Conservation (phyloP, 1,140 invertebrate genomes). For the Drosophila rhopaloa region DNA sequence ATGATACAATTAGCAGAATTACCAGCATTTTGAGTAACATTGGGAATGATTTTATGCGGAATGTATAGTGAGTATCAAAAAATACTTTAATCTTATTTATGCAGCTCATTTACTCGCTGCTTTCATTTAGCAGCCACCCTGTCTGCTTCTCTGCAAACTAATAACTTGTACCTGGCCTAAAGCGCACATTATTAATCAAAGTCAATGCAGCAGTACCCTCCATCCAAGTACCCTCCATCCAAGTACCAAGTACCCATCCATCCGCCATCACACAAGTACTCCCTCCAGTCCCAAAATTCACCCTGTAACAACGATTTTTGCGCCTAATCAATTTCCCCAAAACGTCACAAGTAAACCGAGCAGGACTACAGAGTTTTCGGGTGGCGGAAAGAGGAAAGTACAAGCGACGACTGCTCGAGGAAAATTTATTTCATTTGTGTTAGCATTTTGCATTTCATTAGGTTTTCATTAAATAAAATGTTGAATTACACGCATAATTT, state of each 20-base stretch:
- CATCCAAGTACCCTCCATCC: not conserved
- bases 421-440: constrained; percentile 84
- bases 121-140: not conserved
- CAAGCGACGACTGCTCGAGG: constrained; percentile 52
- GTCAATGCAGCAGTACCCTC: constrained; percentile 56
- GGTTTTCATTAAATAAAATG: constrained; percentile 84
- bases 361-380: constrained; percentile 1
- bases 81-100: constrained; percentile 40
- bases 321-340: constrained; percentile 80
- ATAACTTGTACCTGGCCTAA: constrained; percentile 72
- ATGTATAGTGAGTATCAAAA: not conserved
- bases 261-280: constrained; percentile 9
- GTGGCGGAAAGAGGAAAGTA: constrained; percentile 28
- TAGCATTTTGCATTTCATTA: constrained; percentile 84
- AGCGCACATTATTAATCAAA: constrained; percentile 82
- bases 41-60: not conserved
- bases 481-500: constrained; percentile 84
- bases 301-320: constrained; percentile 72
- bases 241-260: too few relatives aligned
- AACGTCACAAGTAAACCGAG: constrained; percentile 60
- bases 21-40: not conserved
- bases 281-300: constrained; percentile 18
- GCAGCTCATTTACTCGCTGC: constrained; percentile 35
- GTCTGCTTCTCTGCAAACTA: constrained; percentile 29
- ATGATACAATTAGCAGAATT: constrained; percentile 5